These are phyloP conservation scores for Platyscapa corneri DNA, from an alignment of 1,140 invertebrate species.

Conservation along the genomic window DNA sequence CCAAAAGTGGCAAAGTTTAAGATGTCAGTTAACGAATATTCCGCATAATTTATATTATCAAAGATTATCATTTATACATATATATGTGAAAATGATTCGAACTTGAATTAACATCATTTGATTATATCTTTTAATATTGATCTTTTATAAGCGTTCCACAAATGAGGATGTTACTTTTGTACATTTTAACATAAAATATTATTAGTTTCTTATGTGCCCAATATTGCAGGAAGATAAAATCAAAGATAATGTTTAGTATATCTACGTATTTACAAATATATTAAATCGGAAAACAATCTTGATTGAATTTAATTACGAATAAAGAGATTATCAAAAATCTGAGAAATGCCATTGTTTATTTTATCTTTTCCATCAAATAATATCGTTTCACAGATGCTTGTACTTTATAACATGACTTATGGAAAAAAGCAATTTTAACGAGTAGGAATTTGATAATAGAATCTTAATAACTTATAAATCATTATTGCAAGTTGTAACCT, in stretches of 20 bases:
- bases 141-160: not conserved
- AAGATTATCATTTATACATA: not conserved
- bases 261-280: not conserved
- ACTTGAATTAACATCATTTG: not conserved
- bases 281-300: not conserved
- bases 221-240: not conserved
- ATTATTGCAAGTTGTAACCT: not conserved
- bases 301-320: not conserved
- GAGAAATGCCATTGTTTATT: not conserved
- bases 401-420: not conserved
- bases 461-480: not conserved
- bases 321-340: not conserved
- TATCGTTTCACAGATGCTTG: not conserved
- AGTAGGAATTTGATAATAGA: not conserved
- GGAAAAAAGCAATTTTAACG: not conserved
- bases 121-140: not conserved
- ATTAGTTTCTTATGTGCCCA: not conserved
- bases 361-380: not conserved
- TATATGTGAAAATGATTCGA: not conserved
- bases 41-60: not conserved
- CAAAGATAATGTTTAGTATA: not conserved
- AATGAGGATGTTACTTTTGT: not conserved
- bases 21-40: not conserved
- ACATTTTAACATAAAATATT: not conserved
- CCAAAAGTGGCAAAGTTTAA: not conserved